Percentiles rank a stretch among this genome's conserved stretches.
Evolutionary conservation across 2,113 vertebrate species (phyloP).

Genomic region (Formicarius rufipectus): DNA sequence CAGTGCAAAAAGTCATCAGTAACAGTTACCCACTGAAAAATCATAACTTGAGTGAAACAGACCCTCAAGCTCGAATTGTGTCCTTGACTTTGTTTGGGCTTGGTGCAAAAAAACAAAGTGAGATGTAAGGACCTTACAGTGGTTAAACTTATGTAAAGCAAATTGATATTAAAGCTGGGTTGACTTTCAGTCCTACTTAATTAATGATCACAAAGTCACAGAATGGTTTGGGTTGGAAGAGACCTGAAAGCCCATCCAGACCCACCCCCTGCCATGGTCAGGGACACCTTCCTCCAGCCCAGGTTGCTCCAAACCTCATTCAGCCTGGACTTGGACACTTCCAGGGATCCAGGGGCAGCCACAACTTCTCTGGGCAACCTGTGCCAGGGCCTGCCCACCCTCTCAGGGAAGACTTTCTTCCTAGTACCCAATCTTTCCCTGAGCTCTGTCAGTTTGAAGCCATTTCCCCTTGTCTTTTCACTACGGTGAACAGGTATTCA

Average conservation of each 20-base stretch:
- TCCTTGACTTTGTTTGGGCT: neutral
- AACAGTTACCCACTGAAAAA: no score
- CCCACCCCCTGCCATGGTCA: accelerated
- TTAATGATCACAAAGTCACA: neutral
- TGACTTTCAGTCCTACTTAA: neutral
- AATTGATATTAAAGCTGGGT: neutral
- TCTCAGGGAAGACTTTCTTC: neutral
- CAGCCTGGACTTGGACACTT: neutral
- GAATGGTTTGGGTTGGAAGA: neutral
- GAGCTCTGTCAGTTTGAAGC: accelerated
- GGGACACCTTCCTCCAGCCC: no score
- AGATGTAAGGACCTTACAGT: neutral
- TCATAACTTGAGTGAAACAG: neutral
- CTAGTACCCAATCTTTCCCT: neutral
- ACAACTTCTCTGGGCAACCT: neutral
- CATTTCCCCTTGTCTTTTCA: neutral
- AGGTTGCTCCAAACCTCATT: accelerated
- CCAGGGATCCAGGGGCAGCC: neutral
- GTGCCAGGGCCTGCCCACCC: accelerated
- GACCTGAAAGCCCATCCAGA: accelerated
- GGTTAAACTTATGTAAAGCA: neutral
- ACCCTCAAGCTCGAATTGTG: neutral
- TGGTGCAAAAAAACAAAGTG: neutral
- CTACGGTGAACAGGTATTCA: neutral
- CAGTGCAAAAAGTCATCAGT: no score